Evolutionary conservation across 2,113 vertebrate species (phyloP), one percentile per base, ranked within the genome.

Genomic region (Lasiurus cinereus): DNA sequence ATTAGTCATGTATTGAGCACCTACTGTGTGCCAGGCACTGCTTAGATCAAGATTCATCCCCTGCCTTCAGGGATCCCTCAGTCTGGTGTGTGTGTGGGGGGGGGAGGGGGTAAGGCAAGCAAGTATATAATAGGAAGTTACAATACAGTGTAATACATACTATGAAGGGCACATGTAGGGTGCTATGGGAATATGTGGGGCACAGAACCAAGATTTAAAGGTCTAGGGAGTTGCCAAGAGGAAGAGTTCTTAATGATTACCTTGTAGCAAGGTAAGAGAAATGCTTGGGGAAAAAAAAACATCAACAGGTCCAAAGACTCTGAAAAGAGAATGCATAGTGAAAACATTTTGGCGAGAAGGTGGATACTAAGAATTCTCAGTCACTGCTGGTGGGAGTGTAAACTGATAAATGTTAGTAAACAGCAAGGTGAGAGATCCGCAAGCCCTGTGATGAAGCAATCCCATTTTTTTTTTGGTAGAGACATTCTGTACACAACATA

Each of bases 391-490:
- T 43, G 36, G n/a, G 39, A 27, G 4, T 88, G 33, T 56, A 88
- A 80, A 79, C 48, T 72, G 12, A 24, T 69, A 19, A 33, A 83
- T 62, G 89, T 91, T 76, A 64, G 64, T 62, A 93, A 96, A 64
- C 1, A 22, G 24, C 48, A 56, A 94, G 74, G 56, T 29, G 59
- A 36, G 14, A 74, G n/a, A n/a, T 48, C 10, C 3, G 15, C 15
- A 54, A 85, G 29, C 5, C 29, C 59, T 62, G 4, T 46, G 43
- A 70, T 64, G 19, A 52, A 76, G 64, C 1, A 78, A 66, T 52
- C 80, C 8, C 8, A n/a, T 64, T 80, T 92, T 36, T 59, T 92
- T 36, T 24, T 95, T 92, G 87, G 36, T 89, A 76, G 70, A 91
- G 6, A 59, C 15, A 77, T 31, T 59, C 4, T 72, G 21, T 72